A percentile compares a stretch with the other conserved stretches of the same genome.
These are phyloP conservation scores for Triops longicaudatus DNA, from an alignment of 1,140 invertebrate genomes.

Conservation along the genomic window DNA sequence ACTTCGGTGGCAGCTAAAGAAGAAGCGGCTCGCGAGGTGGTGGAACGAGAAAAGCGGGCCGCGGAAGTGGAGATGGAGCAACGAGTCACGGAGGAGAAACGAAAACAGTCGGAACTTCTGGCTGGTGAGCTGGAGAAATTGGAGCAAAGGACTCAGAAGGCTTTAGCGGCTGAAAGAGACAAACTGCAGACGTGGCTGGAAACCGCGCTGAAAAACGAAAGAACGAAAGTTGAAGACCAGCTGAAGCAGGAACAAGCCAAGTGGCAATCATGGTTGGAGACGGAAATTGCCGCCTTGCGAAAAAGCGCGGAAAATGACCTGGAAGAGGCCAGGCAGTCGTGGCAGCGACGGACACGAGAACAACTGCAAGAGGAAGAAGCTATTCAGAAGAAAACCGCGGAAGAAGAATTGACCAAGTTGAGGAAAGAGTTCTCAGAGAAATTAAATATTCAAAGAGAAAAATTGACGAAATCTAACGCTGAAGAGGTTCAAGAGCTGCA, in stretches of 20 bases:
- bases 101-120: neutral
- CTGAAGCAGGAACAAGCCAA: neutral
- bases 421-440: neutral
- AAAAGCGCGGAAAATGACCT: neutral
- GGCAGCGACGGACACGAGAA: neutral
- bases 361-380: neutral
- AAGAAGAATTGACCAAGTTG: neutral
- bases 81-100: constrained; percentile 1
- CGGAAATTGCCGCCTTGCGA: neutral
- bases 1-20: constrained; percentile 1
- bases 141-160: neutral
- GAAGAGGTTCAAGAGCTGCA: neutral
- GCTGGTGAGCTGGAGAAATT: neutral
- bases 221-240: neutral
- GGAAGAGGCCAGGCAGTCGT: neutral
- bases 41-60: constrained; percentile 19
- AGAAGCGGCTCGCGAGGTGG: constrained; percentile 16
- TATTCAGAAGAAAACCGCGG: neutral
- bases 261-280: neutral
- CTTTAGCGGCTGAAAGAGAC: neutral
- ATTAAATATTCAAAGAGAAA: neutral
- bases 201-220: neutral
- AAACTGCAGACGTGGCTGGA: neutral
- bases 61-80: neutral
- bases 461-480: neutral